These are phyloP conservation scores for Manacus vitellinus DNA, from an alignment of 2,113 vertebrate genomes.

Conservation along the genomic window DNA sequence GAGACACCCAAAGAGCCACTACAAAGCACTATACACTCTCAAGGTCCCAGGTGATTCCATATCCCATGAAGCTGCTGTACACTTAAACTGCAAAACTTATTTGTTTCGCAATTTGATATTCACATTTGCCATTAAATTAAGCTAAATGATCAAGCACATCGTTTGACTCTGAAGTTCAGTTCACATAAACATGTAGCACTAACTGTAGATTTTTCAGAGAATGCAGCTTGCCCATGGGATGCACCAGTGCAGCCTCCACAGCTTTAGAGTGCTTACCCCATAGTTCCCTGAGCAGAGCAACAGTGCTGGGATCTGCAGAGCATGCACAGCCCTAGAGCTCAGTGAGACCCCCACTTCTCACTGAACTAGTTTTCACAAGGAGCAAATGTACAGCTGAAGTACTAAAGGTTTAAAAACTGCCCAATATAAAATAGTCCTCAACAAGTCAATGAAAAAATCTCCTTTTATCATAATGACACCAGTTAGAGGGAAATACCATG, in stretches of 20 bases:
- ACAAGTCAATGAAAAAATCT: not conserved
- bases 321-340: not conserved
- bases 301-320: not conserved
- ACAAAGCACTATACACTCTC: not conserved
- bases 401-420: not conserved
- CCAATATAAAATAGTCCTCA: not conserved
- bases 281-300: not conserved
- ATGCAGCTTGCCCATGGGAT: rapidly evolving
- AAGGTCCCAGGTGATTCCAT: not conserved
- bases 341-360: not conserved
- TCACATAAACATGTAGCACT: not conserved
- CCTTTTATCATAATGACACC: not conserved
- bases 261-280: not conserved
- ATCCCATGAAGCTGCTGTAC: not conserved
- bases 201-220: not conserved
- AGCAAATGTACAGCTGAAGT: not conserved
- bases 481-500: not conserved
- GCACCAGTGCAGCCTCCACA: not conserved
- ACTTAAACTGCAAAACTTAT: not conserved
- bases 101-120: not conserved
- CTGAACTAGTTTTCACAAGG: not conserved
- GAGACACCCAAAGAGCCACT: not conserved
- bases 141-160: not conserved
- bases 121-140: not conserved
- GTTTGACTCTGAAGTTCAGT: not conserved